Percentiles rank a stretch among this genome's conserved stretches.
These are phyloP conservation scores for Pseudocheirus occidentalis DNA, from an alignment of 2,797 vertebrate species.

Conservation along the genomic window DNA sequence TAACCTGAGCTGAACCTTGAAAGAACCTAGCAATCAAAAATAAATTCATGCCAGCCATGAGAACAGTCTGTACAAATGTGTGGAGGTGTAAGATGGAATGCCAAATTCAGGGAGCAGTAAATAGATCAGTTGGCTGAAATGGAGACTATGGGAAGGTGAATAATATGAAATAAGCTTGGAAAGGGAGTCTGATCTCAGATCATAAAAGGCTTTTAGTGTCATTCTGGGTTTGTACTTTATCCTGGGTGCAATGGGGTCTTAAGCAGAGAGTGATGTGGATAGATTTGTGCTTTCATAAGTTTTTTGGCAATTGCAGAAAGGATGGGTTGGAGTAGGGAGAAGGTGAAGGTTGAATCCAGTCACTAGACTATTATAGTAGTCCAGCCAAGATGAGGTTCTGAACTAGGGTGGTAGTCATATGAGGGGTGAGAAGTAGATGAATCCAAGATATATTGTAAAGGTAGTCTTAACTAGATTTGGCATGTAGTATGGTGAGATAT, in stretches of 20 bases:
- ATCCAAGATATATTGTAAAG: conserved; percentile 1
- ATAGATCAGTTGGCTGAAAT: background rate
- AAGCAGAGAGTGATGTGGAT: background rate
- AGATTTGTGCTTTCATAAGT: background rate
- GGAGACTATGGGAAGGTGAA: background rate
- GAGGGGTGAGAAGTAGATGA: conserved; percentile 5
- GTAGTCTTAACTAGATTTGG: background rate
- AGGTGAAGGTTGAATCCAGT: background rate
- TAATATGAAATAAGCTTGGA: background rate
- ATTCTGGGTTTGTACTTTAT: background rate
- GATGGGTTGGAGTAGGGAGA: background rate
- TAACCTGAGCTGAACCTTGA: background rate
- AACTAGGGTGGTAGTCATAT: background rate
- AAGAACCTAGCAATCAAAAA: background rate
- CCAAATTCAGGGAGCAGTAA: background rate
- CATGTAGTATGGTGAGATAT: background rate
- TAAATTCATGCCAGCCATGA: background rate
- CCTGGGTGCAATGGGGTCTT: background rate
- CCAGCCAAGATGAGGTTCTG: background rate
- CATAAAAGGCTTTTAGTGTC: background rate
- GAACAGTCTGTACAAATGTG: background rate
- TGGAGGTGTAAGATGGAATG: background rate
- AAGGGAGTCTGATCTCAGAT: background rate
- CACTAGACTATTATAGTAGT: background rate
- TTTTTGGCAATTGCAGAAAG: background rate